These are phyloP conservation scores for Branchinecta lindahli DNA, from an alignment of 1,140 invertebrate genomes.

Conservation along the genomic window DNA sequence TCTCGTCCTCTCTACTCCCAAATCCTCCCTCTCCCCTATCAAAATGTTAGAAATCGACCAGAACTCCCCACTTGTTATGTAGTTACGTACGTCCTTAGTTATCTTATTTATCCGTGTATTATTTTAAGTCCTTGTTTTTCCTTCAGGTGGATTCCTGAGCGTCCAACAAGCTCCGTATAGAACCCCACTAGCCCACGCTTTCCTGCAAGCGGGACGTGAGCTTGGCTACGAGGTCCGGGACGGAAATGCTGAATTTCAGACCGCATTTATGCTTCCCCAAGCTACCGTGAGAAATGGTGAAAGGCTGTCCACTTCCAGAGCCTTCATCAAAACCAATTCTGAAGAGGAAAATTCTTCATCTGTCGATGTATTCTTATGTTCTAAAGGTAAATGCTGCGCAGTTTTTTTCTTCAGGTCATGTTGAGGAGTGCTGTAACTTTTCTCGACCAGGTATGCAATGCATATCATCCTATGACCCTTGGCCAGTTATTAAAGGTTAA, in stretches of 20 bases:
- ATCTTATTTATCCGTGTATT: too few relatives aligned
- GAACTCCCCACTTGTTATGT: too few relatives aligned
- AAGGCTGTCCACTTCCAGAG: conserved; percentile 76
- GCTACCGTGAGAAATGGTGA: conserved; percentile 52
- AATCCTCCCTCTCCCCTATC: too few relatives aligned
- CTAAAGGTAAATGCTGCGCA: conserved; percentile 36
- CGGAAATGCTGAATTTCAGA: conserved; percentile 75
- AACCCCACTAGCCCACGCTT: conserved; percentile 66
- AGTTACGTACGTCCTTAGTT: too few relatives aligned
- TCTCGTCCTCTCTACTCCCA: too few relatives aligned
- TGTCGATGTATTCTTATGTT: conserved; percentile 67
- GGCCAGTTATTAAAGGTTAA: too few relatives aligned
- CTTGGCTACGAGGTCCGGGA: conserved; percentile 82
- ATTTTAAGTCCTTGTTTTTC: conserved; percentile 3
- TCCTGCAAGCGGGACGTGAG: conserved; percentile 71
- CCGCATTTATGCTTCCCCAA: conserved; percentile 75
- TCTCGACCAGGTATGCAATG: too few relatives aligned
- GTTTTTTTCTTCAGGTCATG: too few relatives aligned
- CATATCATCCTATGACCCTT: too few relatives aligned
- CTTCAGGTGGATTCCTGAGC: conserved; percentile 45
- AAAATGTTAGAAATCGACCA: too few relatives aligned
- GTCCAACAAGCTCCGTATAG: conserved; percentile 70
- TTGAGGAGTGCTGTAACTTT: too few relatives aligned
- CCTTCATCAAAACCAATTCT: conserved; percentile 69
- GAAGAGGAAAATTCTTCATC: conserved; percentile 63